Evolutionary conservation across 2,888 invertebrate genomes (phyloP).

Genomic region (Ormyrus labotus): DNA sequence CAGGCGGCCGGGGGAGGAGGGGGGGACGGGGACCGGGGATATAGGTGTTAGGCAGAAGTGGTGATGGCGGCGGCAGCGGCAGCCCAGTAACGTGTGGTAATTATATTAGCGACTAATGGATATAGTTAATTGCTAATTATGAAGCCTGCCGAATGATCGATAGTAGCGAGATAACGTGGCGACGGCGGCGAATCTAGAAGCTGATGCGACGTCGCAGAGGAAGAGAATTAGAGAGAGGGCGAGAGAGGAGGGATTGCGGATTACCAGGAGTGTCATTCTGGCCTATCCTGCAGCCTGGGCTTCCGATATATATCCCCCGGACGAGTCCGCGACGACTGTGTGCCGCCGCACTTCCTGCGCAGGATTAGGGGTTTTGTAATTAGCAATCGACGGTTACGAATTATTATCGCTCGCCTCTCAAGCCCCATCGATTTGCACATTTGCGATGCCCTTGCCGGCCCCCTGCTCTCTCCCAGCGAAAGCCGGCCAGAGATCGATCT

Average conservation of each 20-base stretch:
- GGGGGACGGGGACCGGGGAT: background rate
- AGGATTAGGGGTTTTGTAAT: constrained; percentile 66
- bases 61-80: constrained; percentile 35
- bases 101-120: constrained; percentile 76
- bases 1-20: background rate
- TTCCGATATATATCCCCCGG: constrained; percentile 32
- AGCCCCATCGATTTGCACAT: constrained; percentile 17
- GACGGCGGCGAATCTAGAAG: constrained; percentile 48
- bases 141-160: constrained; percentile 76
- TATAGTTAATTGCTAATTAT: constrained; percentile 76
- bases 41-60: constrained; percentile 2
- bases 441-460: constrained; percentile 33
- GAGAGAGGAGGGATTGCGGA: constrained; percentile 49
- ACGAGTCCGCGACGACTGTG: background rate
- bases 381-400: constrained; percentile 68
- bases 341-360: constrained; percentile 43
- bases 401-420: constrained; percentile 60
- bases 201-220: constrained; percentile 17
- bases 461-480: too few species aligned
- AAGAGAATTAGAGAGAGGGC: constrained; percentile 43
- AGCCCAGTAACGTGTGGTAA: constrained; percentile 71
- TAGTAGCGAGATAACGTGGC: constrained; percentile 70
- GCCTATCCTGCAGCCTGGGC: constrained; percentile 11
- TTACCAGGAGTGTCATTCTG: constrained; percentile 55
- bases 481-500: too few species aligned